Base-by-base conservation (phyloP, 2,797 vertebrate genomes). In the Siniperca obscura region DNA sequence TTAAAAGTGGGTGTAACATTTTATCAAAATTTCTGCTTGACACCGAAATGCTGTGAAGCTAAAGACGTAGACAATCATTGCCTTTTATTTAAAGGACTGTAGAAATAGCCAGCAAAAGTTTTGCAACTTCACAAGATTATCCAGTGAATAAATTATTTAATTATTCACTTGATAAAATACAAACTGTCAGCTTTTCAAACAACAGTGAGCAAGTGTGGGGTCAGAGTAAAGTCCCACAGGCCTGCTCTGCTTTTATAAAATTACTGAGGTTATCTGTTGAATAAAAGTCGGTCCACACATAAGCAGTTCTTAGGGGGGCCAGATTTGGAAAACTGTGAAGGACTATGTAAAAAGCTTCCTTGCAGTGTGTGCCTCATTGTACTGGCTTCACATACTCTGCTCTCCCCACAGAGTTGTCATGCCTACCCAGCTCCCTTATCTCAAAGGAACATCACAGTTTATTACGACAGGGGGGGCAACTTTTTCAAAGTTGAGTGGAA, bases 401-500 rank as follows among this genome's bases (percentile, higher is more conserved):
- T 94, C 89, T 93, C 94, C 93, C 92, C 93, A 92, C 92, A 87
- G 89, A 93, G 94, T 95, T 95, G 94, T 94, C 94, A 95, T 95
- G 94, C 94, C 94, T 91, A 95, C 94, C 93, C 93, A n/a, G 93
- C 93, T 93, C 92, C 90, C 94, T 95, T 95, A 95, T 95, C 94
- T 95, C 94, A 95, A 95, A 95, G 93, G 93, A 94, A 94, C 94
- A 94, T 95, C 94, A 93, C 94, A 93, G 91, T 93, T 93, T 91
- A 91, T 94, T 92, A 88, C 90, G 66, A 93, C 87, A 62, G 40
- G 57, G 69, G 74, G 72, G 60, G 8, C 1, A 21, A 77, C 82
- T 89, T 92, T 90, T 80, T 71, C 68, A 89, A 93, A 92, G 89
- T 92, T 90, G 82, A 89, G 88, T 88, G 84, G 89, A 92, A 93